Evolutionary conservation across 2,797 vertebrate species (phyloP), one percentile per base, ranked within the genome.

Genomic region (Centroberyx gerrardi): DNA sequence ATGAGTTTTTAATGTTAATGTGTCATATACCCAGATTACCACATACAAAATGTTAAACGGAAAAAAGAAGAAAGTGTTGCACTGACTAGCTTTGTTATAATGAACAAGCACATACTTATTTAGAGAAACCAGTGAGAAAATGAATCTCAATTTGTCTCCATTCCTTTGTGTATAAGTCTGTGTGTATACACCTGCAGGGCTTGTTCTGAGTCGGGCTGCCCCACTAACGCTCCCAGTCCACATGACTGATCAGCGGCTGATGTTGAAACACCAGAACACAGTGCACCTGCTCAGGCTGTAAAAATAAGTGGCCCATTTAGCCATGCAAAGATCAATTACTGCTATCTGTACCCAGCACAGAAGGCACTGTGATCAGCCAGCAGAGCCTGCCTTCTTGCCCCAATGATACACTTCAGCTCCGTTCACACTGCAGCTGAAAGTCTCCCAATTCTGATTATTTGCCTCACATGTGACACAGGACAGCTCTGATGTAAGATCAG

Each of bases 281-380:
- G 64, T 88, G 88, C 91, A 93, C 90, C 93, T 93, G 91, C 88
- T 88, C 65, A 27, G 44, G 44, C 76, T 86, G 89, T 83, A 90
- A 90, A 93, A 92, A 93, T 92, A 93, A 92, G 81, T 92, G 92
- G 68, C 91, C 92, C 87, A 93, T 91, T 93, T 93, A 87, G 56
- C 82, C 88, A 80, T 81, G 82, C 81, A 83, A 86, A 90, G 91
- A 93, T 93, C 88, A 90, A 89, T 92, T 87, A 90, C 81, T 60
- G 68, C 82, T 65, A 14, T 17, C 49, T 55, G 55, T 48, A 72
- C 71, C 48, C 70, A 36, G 74, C 62, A 29, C 36, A 44, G 72
- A 62, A 48, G 81, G 71, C 5, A 72, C 62, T 67, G 72, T 29
- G 70, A 77, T 72, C 72, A 58, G 66, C 0, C 8, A 55, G 44